Evolutionary conservation across 2,113 vertebrate species (phyloP), one percentile per base, ranked within the genome.

Genomic region (Elephas maximus): DNA sequence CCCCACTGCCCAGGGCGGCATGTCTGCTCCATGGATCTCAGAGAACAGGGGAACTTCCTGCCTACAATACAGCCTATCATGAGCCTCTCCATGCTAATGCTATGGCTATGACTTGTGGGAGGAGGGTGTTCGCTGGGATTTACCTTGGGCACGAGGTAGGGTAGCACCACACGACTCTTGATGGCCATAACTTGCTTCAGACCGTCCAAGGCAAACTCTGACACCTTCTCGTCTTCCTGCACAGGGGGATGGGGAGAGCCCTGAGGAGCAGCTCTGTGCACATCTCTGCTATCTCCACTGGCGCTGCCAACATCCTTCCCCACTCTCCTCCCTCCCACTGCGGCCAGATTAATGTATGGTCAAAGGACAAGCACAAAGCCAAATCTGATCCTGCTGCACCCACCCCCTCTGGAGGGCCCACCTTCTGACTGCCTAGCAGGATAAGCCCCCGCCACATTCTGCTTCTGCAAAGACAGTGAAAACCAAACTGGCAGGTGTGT

Each of bases 131-230:
- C 9, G 9, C 51, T 51, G 24, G 3, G 0, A 33, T 91, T 93
- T 98, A 99, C 99, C 99, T 99, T 99, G 80, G 99, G 99, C 96
- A 99, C 99, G 86, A 99, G 98, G 96, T 99, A 99, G 80, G 99
- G 99, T 96, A 99, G 98, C 96, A 99, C 99, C 69, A 99, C 99
- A 15, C 99, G 99, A 98, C 99, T 99, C 98, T 99, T 99, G 91
- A 99, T 99, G 21, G 99, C 99, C 99, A 99, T 99, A 91, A 99
- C 99, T 96, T 99, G 99, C 98, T 99, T 99, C 92, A 99, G 99
- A 78, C 99, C 99, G 11, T 99, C 99, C 98, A 99, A 98, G 88
- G 99, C 99, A 97, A 99, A 99, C 83, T 99, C 99, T 0, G 99
- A 99, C 0, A 99, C 99, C 44, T 99, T 98, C 92, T 99, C 98